Conservation (phyloP, 2,113 vertebrate species). For the Diglossa brunneiventris region DNA sequence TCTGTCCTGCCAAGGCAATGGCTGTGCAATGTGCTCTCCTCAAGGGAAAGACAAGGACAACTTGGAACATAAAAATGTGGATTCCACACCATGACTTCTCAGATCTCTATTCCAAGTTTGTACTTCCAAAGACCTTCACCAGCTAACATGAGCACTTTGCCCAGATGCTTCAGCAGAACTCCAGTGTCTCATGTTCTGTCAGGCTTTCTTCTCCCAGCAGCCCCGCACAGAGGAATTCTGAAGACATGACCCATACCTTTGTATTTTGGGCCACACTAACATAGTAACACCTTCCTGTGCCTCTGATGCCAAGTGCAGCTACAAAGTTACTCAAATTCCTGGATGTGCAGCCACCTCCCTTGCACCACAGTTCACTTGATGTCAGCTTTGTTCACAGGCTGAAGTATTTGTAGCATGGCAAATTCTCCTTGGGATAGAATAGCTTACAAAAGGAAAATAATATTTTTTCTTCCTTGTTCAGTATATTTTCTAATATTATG, state of each 20-base stretch:
- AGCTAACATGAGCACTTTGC: neutral
- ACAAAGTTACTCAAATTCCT: neutral
- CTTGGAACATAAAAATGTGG: neutral
- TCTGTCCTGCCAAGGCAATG: neutral
- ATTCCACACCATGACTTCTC: neutral
- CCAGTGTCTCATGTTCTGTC: neutral
- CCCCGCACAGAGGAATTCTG: neutral
- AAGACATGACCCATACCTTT: neutral
- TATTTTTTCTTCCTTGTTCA: neutral
- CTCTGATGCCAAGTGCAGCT: neutral
- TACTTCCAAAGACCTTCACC: neutral
- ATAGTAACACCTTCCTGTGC: neutral
- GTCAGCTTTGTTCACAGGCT: neutral
- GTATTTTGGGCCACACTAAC: neutral
- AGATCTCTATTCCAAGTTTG: neutral
- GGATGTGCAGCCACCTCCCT: neutral
- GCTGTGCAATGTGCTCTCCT: neutral
- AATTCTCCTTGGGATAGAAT: neutral
- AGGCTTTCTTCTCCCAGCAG: neutral
- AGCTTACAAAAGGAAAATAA: neutral
- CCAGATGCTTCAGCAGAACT: neutral
- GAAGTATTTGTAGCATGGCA: neutral
- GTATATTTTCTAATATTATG: conserved; percentile 46
- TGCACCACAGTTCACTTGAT: neutral
- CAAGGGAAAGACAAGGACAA: neutral